A percentile compares a stretch with the other conserved stretches of the same genome.
Evolutionary conservation across 2,797 vertebrate genomes (phyloP).

Genomic region (Syngnathus acus): DNA sequence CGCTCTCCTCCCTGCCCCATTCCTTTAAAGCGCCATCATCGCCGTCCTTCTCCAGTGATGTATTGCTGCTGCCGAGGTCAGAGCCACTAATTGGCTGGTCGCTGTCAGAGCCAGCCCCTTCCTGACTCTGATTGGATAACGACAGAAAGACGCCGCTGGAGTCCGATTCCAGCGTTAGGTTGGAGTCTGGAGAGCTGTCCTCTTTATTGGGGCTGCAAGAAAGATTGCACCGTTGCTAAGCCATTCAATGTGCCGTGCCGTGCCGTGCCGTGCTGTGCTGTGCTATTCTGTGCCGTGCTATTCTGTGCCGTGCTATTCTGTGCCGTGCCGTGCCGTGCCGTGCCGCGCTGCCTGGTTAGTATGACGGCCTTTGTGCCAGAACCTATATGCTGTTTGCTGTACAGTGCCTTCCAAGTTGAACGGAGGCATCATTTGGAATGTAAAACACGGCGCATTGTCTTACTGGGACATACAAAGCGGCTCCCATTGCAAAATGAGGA

Average conservation of each 20-base stretch:
- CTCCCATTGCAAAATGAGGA: neutral
- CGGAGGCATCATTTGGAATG: neutral
- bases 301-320: too few relatives aligned
- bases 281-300: too few relatives aligned
- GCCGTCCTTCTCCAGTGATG: slow-evolving; percentile 62
- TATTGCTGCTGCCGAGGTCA: slow-evolving; percentile 61
- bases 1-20: slow-evolving; percentile 63
- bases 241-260: neutral
- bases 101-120: slow-evolving; percentile 63
- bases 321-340: too few relatives aligned
- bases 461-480: neutral
- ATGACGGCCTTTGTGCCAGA: neutral
- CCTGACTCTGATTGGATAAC: slow-evolving; percentile 69
- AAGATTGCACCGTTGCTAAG: slow-evolving; percentile 16
- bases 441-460: neutral
- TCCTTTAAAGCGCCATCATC: slow-evolving; percentile 55
- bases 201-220: slow-evolving; percentile 57
- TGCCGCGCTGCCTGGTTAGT: too few relatives aligned
- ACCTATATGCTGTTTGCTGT: neutral
- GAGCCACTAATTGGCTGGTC: slow-evolving; percentile 65
- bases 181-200: slow-evolving; percentile 72
- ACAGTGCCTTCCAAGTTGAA: neutral
- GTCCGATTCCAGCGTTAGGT: slow-evolving; percentile 67
- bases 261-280: neutral
- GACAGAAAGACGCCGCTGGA: slow-evolving; percentile 71